Base-by-base conservation (phyloP, 2,113 vertebrate genomes). In the Eidolon helvum region DNA sequence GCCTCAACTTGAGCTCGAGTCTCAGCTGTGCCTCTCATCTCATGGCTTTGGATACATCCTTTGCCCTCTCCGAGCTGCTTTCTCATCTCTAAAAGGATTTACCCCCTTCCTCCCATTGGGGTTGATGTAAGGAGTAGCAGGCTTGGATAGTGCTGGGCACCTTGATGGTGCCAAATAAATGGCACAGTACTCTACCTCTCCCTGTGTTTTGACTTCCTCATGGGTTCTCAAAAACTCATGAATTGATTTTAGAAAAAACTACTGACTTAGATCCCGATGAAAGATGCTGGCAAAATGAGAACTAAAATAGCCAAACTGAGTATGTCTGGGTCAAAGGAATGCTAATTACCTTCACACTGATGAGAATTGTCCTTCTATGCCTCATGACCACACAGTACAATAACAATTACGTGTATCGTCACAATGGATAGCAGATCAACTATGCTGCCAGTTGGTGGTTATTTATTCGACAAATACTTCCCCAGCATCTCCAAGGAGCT, bases 221-320 rank as follows among this genome's bases (percentile, higher is more conserved):
- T 33, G 14, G 15, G 8, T 55, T 16, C 45, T 80, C 35, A 78
- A 68, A 83, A 40, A 72, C 11, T 12, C 50, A 24, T 59, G 55
- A 71, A 59, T 33, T 93, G 12, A 45, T 82, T 71, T 79, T 74
- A 80, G 84, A 72, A 53, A 40, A 68, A 89, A 74, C n/a, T 94
- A 38, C n/a, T 85, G 71, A 72, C 57, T 71, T 68, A 30, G 10
- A 43, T 38, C 38, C 69, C 40, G 38, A 59, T 14, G 45, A 24
- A 74, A 85, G 80, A 40, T 61, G 40, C 14, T 53, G 4, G 78
- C 48, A 85, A 94, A 66, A 53, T 38, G 14, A 83, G 61, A 78
- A 63, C 30, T 86, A 33, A 89, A 68, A 35, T 40, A 66, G 48
- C 48, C 79, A 90, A 45, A 50, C 22, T 45, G 30, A 21, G 3